Percentiles rank a stretch among this genome's conserved stretches.
Evolutionary conservation across 2,888 invertebrate species (phyloP).

Genomic region (Chymomyza caudatula): DNA sequence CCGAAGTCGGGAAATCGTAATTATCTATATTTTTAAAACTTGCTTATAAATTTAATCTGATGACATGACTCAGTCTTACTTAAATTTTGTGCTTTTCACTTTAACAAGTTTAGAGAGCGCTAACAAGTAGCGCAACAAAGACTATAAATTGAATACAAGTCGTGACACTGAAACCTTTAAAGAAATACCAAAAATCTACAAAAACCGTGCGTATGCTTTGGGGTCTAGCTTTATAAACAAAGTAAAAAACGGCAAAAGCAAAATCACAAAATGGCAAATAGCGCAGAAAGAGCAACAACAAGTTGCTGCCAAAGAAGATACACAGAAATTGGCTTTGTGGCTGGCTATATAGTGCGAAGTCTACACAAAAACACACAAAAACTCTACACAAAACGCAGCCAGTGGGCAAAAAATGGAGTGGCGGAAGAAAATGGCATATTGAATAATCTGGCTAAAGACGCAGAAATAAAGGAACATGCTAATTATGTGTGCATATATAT

Average conservation of each 20-base stretch:
- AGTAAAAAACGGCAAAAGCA: not conserved
- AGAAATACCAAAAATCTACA: not conserved
- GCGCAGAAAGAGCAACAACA: constrained; percentile 47
- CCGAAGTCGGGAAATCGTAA: too few relatives aligned
- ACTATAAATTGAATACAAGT: not conserved
- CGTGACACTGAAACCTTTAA: not conserved
- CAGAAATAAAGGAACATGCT: not conserved
- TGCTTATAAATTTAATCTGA: too few relatives aligned
- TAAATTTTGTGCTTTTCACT: not conserved
- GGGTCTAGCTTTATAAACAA: not conserved
- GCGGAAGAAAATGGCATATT: constrained; percentile 38
- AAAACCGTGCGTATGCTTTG: not conserved
- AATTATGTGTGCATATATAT: constrained; percentile 25
- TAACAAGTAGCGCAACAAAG: not conserved
- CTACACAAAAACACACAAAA: constrained; percentile 29
- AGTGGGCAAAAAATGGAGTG: constrained; percentile 38
- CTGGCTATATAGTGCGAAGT: constrained; percentile 18
- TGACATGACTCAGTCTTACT: not conserved
- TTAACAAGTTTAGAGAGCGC: not conserved
- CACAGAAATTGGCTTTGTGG: constrained; percentile 51
- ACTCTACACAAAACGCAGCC: constrained; percentile 47
- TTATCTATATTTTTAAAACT: too few relatives aligned
- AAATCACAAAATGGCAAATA: not conserved
- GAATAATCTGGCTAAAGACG: constrained; percentile 2
- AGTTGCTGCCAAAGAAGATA: constrained; percentile 60